Evolutionary conservation across 1,140 invertebrate species (phyloP).

Genomic region (Nasonia longicornis): DNA sequence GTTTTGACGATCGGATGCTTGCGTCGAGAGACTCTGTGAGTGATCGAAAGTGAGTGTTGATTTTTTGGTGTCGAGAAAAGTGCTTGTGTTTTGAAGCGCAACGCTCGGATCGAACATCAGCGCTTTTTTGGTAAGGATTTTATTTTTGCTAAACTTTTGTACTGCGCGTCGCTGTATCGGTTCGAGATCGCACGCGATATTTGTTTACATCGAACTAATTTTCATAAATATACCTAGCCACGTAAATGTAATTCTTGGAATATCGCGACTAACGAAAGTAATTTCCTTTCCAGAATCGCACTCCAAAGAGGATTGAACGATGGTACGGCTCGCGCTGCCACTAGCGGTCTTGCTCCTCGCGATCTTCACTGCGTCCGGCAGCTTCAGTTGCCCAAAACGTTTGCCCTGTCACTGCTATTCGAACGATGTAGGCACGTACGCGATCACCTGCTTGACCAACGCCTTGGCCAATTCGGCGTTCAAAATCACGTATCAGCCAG

Average conservation of each 20-base stretch:
- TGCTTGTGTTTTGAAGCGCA: no score
- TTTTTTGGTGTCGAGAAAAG: no score
- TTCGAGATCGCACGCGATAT: no score
- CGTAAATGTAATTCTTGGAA: no score
- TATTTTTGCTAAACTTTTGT: no score
- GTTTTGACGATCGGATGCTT: not conserved
- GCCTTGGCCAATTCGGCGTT: not conserved
- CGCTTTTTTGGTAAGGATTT: no score
- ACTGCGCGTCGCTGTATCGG: no score
- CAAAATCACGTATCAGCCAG: not conserved
- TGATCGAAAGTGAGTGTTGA: not conserved
- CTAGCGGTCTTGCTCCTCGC: not conserved
- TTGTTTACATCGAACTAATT: no score
- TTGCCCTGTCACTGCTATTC: constrained; percentile 1
- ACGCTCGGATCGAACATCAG: no score
- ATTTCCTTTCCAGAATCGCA: not conserved
- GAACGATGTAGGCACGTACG: not conserved
- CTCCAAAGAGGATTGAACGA: not conserved
- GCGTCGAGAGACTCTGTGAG: not conserved
- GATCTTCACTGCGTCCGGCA: not conserved
- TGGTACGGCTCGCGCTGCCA: not conserved
- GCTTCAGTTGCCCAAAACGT: constrained; percentile 1
- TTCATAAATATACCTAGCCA: no score
- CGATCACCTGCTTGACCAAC: not conserved
- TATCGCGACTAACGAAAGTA: no score